Base-by-base conservation (phyloP, 2,888 invertebrate genomes). In the Thereva nobilitata region DNA sequence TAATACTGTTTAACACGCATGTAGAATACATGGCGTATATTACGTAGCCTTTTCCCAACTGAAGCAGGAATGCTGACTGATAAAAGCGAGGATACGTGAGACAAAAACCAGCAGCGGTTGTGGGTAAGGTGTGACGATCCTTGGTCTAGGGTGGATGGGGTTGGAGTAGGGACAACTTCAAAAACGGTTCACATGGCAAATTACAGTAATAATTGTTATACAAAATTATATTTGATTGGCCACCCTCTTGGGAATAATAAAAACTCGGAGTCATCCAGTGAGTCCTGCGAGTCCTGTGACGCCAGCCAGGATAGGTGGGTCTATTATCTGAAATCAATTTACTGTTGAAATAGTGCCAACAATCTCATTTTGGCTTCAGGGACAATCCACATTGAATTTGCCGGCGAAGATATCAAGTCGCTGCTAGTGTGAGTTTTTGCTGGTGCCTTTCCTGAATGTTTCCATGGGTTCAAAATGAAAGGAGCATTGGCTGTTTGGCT, bases 271-370 rank as follows among this genome's bases (percentile, higher is more conserved):
- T 53, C 38, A 53, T 53, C 38, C 53, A 10, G 37, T 53, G 53
- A 38, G 23, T 23, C 23, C 23, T 23, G 23, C 23, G 23, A 23
- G 23, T 23, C 23, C 2, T 23, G 23, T 40, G 53, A 37, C 53
- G 40, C 38, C 53, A 53, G 53, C 38, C 10, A 10, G 53, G 53
- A 38, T 38, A 38, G 38, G 40, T 40, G 10, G 52, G 63, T 63
- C 49, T 40, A 49, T 63, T 63, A 63, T 63, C 44, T 49, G 49
- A 63, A 49, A 63, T 63, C 63, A 63, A 63, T 63, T 63, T 63
- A 63, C 63, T 63, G 47, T 63, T 63, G 63, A 63, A 63, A 63
- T 63, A 63, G 63, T 63, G 63, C 63, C 63, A 63, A 63, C 49
- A 63, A 50, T 63, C 63, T 63, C 50, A 50, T 63, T 63, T 63